phyloP scores from a whole-genome alignment of 2,113 vertebrate genomes.

The Chitala chitala region DNA sequence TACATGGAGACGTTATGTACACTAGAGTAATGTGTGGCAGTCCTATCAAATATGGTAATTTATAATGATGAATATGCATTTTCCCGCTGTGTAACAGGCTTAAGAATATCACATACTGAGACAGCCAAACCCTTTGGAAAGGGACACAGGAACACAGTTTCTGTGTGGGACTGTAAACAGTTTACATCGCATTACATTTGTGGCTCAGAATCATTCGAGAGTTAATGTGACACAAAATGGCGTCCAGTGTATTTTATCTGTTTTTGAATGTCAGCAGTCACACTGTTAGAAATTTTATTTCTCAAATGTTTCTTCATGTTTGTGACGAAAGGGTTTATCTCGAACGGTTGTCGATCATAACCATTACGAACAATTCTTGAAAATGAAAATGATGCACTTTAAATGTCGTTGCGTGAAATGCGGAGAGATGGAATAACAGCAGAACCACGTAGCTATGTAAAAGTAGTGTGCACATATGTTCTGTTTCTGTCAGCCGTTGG shows the following conservation, averaged over 20 bases:
- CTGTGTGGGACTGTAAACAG: neutral
- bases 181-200: neutral
- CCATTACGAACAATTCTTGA: neutral
- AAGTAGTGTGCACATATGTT: neutral
- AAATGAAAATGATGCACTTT: slow-evolving; percentile 3
- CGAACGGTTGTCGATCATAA: no score
- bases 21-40: neutral
- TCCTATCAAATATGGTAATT: neutral
- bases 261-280: no score
- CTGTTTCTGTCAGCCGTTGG: neutral
- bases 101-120: neutral
- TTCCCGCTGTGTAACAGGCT: neutral
- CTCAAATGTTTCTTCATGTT: no score
- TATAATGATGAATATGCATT: neutral
- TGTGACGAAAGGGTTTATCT: no score
- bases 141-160: neutral
- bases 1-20: neutral
- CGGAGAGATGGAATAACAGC: neutral
- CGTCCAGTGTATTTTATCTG: no score
- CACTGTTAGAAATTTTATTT: no score
- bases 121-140: neutral
- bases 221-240: no score
- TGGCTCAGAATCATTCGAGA: no score
- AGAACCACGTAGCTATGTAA: neutral
- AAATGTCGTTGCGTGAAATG: neutral